Base-by-base conservation (phyloP, 1,140 invertebrate genomes). In the Drosophila setifemur region DNA sequence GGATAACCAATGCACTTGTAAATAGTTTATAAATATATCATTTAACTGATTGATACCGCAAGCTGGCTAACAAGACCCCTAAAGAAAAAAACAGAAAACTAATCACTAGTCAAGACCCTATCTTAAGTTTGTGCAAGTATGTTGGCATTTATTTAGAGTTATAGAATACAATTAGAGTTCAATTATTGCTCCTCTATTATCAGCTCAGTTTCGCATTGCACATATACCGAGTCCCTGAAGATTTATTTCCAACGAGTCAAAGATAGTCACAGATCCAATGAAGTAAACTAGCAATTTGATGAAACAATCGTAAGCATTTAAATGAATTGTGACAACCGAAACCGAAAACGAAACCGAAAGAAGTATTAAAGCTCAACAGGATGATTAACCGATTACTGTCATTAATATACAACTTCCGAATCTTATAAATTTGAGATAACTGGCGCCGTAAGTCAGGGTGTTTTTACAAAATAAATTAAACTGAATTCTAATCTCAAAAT, bases 1-100 rank as follows among this genome's bases (percentile, higher is more conserved):
- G 88, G 88, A 89, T 89, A 89, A 66, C 76, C 88, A 89, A 74
- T 76, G 87, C 87, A 76, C 55, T 11, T 89, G 87, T 89, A 89
- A 57, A 89, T 89, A 89, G 40, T 71, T 64, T 87, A 89, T 88
- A 88, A 68, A 88, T 88, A 87, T 68, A 53, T 54, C 12, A 73
- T 73, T 76, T 82, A 54, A 68, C 28, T 45, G 57, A 63, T 54
- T 60, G 45, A 60, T 49, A 70, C 39, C 53, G 72, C 49, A 57
- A 61, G 37, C 49, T 68, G 71, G 68, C 50, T 64, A 73, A 48
- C 23, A 44, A 29, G 19, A 9, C 55, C 50, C 29, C n/a, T 1
- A 14, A 49, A 26, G 1, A 1, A 58, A 16, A 48, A 16, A 16
- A 8, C 9, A 11, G 9, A 48, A 39, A 33, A 18, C 7, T 9